These are phyloP conservation scores for Agonopterix heracliana DNA, from an alignment of 2,888 invertebrate species.

Conservation along the genomic window DNA sequence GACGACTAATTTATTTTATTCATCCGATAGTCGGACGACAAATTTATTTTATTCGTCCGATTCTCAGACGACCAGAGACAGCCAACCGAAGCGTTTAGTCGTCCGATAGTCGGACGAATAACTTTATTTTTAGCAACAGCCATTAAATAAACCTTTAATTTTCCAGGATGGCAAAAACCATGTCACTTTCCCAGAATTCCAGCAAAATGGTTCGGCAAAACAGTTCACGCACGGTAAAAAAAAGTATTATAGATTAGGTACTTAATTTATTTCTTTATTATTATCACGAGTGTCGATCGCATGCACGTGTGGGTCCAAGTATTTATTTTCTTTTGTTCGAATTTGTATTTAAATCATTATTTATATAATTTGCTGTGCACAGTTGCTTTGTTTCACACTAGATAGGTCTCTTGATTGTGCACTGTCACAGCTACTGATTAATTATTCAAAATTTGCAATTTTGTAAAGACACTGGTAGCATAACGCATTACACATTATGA, in stretches of 20 bases:
- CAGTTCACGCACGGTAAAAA: slow-evolving; percentile 91
- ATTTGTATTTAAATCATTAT: slow-evolving; percentile 23
- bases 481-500: too few species aligned
- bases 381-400: slow-evolving; percentile 42
- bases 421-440: background rate
- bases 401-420: slow-evolving; percentile 3
- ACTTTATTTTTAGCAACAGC: too few species aligned
- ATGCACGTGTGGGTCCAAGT: slow-evolving; percentile 70
- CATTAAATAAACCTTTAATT: slow-evolving; percentile 25
- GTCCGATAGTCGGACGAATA: too few species aligned
- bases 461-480: too few species aligned
- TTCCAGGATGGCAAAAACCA: slow-evolving; percentile 91
- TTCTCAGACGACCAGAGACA: too few species aligned
- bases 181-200: slow-evolving; percentile 92
- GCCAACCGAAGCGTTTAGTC: too few species aligned
- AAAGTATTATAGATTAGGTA: slow-evolving; percentile 82
- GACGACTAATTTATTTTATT: too few species aligned
- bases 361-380: slow-evolving; percentile 42
- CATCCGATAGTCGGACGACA: too few species aligned
- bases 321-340: slow-evolving; percentile 36
- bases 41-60: too few species aligned
- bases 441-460: too few species aligned
- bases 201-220: slow-evolving; percentile 92
- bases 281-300: slow-evolving; percentile 70
- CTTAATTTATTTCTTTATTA: slow-evolving; percentile 68